Conservation (phyloP, 2,888 invertebrate species). For the Oscheius sp. region DNA sequence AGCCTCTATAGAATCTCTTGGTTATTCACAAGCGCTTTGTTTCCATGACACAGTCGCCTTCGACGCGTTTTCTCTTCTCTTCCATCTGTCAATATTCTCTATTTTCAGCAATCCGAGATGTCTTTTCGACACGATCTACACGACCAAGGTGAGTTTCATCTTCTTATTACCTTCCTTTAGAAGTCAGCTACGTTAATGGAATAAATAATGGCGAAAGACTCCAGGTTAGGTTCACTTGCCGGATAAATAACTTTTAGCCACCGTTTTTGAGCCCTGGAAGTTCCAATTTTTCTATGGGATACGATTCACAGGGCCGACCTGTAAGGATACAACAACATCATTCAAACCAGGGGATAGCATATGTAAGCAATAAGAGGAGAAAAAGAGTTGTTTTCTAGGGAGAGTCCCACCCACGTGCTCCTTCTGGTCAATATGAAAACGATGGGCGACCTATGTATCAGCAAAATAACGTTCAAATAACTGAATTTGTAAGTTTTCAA, state of each 20-base stretch:
- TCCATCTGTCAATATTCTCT: not conserved
- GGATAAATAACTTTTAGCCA: not conserved
- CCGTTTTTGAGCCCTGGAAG: constrained; percentile 17
- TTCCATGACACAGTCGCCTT: constrained; percentile 11
- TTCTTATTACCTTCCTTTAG: not conserved
- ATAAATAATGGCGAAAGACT: not conserved
- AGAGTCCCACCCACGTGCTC: constrained; percentile 21
- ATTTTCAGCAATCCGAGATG: constrained; percentile 24
- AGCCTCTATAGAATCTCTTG: not conserved
- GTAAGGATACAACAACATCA: constrained; percentile 12
- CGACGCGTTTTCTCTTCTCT: not conserved
- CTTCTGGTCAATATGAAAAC: not conserved
- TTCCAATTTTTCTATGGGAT: constrained; percentile 32
- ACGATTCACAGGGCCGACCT: constrained; percentile 37
- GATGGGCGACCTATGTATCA: not conserved
- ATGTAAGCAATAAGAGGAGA: not conserved
- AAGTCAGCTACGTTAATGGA: constrained; percentile 9
- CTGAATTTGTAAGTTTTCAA: constrained; percentile 14
- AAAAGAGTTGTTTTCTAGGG: constrained; percentile 24
- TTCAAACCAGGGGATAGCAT: not conserved
- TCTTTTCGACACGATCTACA: constrained; percentile 4
- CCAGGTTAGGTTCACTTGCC: not conserved
- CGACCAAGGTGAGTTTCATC: not conserved
- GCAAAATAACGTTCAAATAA: not conserved
- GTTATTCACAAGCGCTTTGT: constrained; percentile 19